Percentiles rank a stretch among this genome's conserved stretches.
phyloP scores from a whole-genome alignment of 2,888 invertebrate genomes.

The Cryptophagus acutangulus region DNA sequence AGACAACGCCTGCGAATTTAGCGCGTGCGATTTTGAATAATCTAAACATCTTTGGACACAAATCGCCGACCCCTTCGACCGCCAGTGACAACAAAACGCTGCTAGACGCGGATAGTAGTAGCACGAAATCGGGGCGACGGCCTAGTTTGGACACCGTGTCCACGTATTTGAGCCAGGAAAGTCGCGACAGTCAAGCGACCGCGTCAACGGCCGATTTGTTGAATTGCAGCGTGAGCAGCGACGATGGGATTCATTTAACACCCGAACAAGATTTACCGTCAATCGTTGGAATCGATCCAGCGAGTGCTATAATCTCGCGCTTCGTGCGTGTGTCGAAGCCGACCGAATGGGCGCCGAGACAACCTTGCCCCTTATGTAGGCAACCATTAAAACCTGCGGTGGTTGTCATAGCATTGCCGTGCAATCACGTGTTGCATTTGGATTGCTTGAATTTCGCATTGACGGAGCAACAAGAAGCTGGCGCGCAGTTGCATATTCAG shows the following conservation, averaged over 20 bases:
- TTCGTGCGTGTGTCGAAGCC: conserved; percentile 65
- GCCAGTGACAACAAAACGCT: conserved; percentile 41
- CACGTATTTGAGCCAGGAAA: conserved; percentile 82
- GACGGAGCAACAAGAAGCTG: conserved; percentile 55
- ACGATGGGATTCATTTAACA: conserved; percentile 35
- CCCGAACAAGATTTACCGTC: conserved; percentile 37
- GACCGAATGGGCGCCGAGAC: conserved; percentile 62
- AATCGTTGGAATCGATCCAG: conserved; percentile 50
- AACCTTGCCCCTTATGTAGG: conserved; percentile 68
- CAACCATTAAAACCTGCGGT: conserved; percentile 56
- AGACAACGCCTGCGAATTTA: conserved; percentile 58
- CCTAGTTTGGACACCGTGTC: conserved; percentile 86
- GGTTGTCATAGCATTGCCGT: conserved; percentile 62
- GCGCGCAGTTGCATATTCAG: conserved; percentile 63
- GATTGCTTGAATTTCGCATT: conserved; percentile 74
- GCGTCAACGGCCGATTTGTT: conserved; percentile 44
- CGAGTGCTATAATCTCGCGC: conserved; percentile 61
- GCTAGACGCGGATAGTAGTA: conserved; percentile 64
- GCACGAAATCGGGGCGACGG: conserved; percentile 70
- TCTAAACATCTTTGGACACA: conserved; percentile 68
- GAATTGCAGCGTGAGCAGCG: conserved; percentile 41
- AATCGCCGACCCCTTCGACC: conserved; percentile 38
- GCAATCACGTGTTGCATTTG: conserved; percentile 75
- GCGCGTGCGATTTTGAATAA: conserved; percentile 76
- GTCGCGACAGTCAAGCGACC: conserved; percentile 59